Base-by-base conservation (phyloP, 2,888 invertebrate species). In the Pterostichus madidus region DNA sequence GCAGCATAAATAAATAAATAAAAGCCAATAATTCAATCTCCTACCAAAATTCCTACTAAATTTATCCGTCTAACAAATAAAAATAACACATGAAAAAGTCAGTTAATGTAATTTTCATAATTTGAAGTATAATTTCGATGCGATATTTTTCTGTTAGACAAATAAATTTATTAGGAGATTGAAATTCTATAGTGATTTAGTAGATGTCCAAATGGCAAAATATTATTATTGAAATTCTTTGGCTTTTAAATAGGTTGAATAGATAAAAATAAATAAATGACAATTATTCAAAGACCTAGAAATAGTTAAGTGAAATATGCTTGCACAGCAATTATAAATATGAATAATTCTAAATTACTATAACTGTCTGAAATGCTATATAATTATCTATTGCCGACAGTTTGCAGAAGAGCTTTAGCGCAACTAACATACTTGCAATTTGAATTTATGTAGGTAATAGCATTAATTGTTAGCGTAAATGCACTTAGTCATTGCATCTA, bases 391-490 rank as follows among this genome's bases (percentile, higher is more conserved):
- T 35, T 35, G 64, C 64, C 32, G 17, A 53, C 13, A 15, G 53
- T 17, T 53, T 8, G n/a, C 11, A 64, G 64, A 32, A 32, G 64
- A 64, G 32, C 8, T 64, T 64, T 35, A 64, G 64, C n/a, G 2
- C 7, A 59, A 31, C 64, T n/a, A n/a, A 49, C n/a, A 13, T 13
- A 64, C 32, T 64, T 64, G 64, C 64, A 64, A 64, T 64, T 31
- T 49, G 49, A 49, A 49, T 49, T 4, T 49, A 49, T 49, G 49
- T 64, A 35, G 64, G 32, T 32, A 64, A 64, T 35, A 35, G 35
- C 13, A 64, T 31, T 64, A 39, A 32, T 64, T 64, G 64, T 64
- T 64, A 32, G 39, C 6, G 64, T 35, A 35, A 64, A 64, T 64
- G 32, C 7, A 32, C 32, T 59, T 64, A 35, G 64, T 64, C 64